Evolutionary conservation across 64 coral and sea anemone genomes (phyloP).

Genomic region (Orbicella faveolata): DNA sequence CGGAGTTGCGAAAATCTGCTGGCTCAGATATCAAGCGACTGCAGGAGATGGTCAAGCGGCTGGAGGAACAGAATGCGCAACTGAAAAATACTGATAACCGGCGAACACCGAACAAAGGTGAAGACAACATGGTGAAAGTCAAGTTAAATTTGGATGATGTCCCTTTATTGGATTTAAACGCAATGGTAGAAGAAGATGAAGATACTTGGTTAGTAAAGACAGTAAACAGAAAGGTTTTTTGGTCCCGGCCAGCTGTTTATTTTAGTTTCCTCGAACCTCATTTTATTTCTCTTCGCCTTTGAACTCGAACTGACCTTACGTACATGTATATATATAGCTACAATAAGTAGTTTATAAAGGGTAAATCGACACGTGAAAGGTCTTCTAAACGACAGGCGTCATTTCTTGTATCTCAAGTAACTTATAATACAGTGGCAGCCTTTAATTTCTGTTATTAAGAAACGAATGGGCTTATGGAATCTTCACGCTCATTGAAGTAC

Average conservation of each 20-base stretch:
- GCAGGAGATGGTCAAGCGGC: slow-evolving; percentile 75
- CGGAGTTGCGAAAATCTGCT: slow-evolving; percentile 83
- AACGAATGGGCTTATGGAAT: not conserved
- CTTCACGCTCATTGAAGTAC: not conserved
- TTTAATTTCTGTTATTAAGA: no score
- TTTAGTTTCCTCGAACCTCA: not conserved
- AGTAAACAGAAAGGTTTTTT: slow-evolving; percentile 3
- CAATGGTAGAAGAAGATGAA: slow-evolving; percentile 79
- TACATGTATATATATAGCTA: no score
- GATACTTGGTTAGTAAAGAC: slow-evolving; percentile 83
- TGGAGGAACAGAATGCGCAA: slow-evolving; percentile 71
- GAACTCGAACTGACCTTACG: not conserved
- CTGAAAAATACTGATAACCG: slow-evolving; percentile 54
- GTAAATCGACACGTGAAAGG: not conserved
- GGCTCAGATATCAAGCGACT: slow-evolving; percentile 89
- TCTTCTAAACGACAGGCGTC: not conserved
- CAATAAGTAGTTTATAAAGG: no score
- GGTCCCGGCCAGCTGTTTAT: not conserved
- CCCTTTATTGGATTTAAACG: slow-evolving; percentile 69
- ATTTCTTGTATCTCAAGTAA: not conserved
- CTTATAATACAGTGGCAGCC: no score
- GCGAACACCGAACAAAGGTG: not conserved
- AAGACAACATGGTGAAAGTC: slow-evolving; percentile 39
- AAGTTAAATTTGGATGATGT: slow-evolving; percentile 89
- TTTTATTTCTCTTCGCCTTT: not conserved